Conservation (phyloP, 2,113 vertebrate genomes). For the Excalfactoria chinensis region DNA sequence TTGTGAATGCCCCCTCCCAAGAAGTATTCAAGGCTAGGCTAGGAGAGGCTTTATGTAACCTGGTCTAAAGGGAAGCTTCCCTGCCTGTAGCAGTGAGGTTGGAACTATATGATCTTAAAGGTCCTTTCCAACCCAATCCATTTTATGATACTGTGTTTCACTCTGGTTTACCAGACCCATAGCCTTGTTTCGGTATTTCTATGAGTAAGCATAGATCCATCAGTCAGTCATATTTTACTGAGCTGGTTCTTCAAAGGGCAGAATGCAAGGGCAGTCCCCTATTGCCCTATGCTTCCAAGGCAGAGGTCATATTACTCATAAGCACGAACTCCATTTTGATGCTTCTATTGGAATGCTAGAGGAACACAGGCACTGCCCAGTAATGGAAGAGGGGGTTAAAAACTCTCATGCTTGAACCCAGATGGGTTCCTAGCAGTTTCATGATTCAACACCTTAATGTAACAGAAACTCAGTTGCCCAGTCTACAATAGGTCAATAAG, state of each 20-base stretch:
- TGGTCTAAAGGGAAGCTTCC: too few relatives aligned
- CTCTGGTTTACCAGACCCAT: background rate
- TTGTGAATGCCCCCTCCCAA: too few relatives aligned
- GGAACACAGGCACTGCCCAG: rapidly evolving
- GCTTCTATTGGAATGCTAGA: background rate
- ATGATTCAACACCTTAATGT: background rate
- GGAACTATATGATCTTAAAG: too few relatives aligned
- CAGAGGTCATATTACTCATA: rapidly evolving
- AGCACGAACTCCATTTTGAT: rapidly evolving
- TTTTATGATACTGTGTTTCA: background rate
- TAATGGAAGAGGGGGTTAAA: background rate
- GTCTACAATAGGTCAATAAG: too few relatives aligned
- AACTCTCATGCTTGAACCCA: background rate
- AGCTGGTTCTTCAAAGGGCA: background rate
- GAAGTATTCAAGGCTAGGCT: too few relatives aligned
- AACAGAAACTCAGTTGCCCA: background rate
- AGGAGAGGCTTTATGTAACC: too few relatives aligned
- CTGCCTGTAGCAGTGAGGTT: too few relatives aligned
- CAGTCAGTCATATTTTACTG: background rate
- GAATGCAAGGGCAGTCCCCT: rapidly evolving
- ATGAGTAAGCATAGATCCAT: background rate
- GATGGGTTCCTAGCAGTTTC: background rate
- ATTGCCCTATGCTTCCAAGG: background rate
- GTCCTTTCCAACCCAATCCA: too few relatives aligned
- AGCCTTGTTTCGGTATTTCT: background rate